Evolutionary conservation across 2,113 vertebrate genomes (phyloP).

Genomic region (Rhodinocichla rosea): DNA sequence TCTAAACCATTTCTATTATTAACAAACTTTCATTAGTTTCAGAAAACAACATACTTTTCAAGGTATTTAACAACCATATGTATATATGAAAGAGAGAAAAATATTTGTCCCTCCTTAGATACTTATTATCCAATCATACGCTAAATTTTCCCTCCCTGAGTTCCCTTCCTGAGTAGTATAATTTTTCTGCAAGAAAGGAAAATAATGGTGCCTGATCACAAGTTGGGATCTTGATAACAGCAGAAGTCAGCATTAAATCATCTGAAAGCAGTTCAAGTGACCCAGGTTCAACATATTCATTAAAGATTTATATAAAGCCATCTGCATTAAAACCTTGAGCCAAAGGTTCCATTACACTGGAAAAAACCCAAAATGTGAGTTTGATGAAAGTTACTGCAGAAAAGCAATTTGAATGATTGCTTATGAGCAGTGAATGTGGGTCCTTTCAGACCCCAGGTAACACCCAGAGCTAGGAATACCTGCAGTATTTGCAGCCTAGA

Average conservation of each 20-base stretch:
- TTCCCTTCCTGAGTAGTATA: background rate
- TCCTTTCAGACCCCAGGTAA: fast-evolving
- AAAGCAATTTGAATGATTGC: background rate
- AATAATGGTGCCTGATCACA: background rate
- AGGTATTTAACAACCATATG: background rate
- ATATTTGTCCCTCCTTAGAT: background rate
- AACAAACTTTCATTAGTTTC: background rate
- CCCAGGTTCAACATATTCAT: background rate
- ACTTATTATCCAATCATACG: background rate
- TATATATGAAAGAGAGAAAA: background rate
- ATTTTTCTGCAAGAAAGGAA: background rate
- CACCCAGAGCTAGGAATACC: background rate
- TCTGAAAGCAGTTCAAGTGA: background rate
- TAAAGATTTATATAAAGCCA: background rate
- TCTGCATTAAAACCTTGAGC: background rate
- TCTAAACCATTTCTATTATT: background rate
- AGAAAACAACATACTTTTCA: background rate
- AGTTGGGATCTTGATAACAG: background rate
- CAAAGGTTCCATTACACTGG: background rate
- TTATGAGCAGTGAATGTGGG: background rate
- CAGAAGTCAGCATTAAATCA: background rate
- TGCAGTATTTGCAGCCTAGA: background rate
- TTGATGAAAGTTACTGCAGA: background rate
- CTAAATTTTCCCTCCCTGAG: background rate
- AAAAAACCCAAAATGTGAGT: background rate